phyloP scores from a whole-genome alignment of 2,113 vertebrate species.

The Casuarius casuarius region DNA sequence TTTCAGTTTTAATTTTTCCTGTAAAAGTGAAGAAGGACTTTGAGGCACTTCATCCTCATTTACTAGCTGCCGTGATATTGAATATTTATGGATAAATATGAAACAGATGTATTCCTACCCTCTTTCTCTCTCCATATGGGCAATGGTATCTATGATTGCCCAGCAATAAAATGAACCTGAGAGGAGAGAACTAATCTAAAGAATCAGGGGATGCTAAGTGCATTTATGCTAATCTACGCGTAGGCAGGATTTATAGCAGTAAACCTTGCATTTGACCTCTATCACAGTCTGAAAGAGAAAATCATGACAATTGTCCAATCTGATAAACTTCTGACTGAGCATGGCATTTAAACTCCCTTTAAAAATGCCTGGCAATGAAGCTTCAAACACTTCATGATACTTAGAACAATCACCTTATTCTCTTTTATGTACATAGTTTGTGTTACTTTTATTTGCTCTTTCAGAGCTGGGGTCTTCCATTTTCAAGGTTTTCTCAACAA shows the following conservation, averaged over 20 bases:
- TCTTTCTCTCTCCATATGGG: background rate
- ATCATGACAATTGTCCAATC: no score
- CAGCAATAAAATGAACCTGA: background rate
- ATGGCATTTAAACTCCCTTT: no score
- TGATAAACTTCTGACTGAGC: no score
- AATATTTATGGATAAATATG: background rate
- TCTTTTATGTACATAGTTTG: background rate
- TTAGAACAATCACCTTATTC: no score
- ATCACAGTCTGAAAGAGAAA: no score
- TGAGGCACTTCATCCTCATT: background rate
- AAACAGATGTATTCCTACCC: background rate
- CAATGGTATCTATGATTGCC: background rate
- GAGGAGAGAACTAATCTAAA: background rate
- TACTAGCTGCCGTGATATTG: background rate
- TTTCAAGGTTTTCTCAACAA: background rate
- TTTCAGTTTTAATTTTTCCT: background rate
- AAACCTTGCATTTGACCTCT: no score
- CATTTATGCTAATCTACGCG: background rate
- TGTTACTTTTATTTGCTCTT: background rate
- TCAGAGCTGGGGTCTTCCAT: background rate
- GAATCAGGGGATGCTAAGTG: background rate
- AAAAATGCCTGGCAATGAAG: no score
- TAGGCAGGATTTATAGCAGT: no score
- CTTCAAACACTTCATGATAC: no score
- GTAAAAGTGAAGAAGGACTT: background rate